Conservation (phyloP, 2,797 vertebrate species). For the Rhinella marina region DNA sequence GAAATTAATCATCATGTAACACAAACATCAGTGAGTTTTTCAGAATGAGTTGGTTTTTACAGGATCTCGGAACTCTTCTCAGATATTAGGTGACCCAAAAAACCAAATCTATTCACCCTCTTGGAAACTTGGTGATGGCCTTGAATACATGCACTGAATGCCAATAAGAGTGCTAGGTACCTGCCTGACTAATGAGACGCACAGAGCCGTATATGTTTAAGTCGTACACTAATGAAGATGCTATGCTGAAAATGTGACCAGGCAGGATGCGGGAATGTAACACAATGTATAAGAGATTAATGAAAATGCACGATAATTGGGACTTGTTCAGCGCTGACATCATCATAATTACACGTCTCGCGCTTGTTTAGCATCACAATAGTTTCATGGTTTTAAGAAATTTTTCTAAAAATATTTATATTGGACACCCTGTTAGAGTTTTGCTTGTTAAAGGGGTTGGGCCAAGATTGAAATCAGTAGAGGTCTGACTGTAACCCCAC, state of each 20-base stretch:
- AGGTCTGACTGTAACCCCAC: too few relatives aligned
- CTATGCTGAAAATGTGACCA: slow-evolving; percentile 24
- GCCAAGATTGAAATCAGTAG: too few relatives aligned
- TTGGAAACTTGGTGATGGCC: neutral
- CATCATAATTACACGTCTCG: neutral
- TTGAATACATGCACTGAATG: neutral
- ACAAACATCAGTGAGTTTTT: neutral
- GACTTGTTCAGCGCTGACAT: neutral
- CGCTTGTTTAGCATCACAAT: neutral
- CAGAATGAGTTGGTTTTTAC: neutral
- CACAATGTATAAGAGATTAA: neutral
- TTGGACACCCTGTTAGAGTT: too few relatives aligned
- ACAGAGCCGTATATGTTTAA: neutral
- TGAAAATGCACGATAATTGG: neutral
- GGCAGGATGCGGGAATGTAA: slow-evolving; percentile 1
- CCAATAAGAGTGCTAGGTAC: neutral
- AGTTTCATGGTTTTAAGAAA: neutral
- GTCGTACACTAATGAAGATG: neutral
- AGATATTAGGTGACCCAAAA: slow-evolving; percentile 15
- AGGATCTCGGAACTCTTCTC: neutral
- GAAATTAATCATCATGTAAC: neutral
- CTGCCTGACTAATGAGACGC: neutral
- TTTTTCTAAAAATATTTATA: too few relatives aligned
- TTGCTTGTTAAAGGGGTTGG: too few relatives aligned
- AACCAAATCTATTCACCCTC: too few relatives aligned